These are phyloP conservation scores for Tetrapedia diversipes DNA, from an alignment of 2,888 invertebrate genomes.

Conservation along the genomic window DNA sequence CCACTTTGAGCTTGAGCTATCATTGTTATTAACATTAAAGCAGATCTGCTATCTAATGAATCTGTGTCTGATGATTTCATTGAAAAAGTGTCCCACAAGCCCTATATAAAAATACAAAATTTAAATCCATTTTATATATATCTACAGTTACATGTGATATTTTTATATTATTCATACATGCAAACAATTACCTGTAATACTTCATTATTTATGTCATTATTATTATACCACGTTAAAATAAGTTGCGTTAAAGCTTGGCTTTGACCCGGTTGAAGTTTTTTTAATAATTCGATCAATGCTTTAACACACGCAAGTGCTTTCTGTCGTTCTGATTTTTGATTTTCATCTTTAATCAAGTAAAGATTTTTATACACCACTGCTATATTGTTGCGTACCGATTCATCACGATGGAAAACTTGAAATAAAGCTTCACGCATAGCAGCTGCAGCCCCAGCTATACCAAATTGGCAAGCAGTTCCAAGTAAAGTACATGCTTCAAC, in stretches of 20 bases:
- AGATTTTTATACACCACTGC: slow-evolving; percentile 77
- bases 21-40: slow-evolving; percentile 92
- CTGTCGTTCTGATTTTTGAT: slow-evolving; percentile 71
- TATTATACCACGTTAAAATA: slow-evolving; percentile 74
- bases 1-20: slow-evolving; percentile 86
- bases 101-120: slow-evolving; percentile 82
- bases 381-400: slow-evolving; percentile 78
- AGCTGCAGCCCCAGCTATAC: slow-evolving; percentile 88
- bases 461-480: slow-evolving; percentile 90
- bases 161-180: no score
- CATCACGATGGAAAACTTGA: slow-evolving; percentile 77
- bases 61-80: slow-evolving; percentile 88
- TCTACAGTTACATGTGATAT: not conserved
- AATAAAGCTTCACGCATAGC: slow-evolving; percentile 83
- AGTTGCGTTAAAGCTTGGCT: slow-evolving; percentile 75
- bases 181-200: slow-evolving; percentile 77
- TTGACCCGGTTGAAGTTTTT: slow-evolving; percentile 75
- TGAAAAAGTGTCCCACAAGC: slow-evolving; percentile 93
- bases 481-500: slow-evolving; percentile 95
- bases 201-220: slow-evolving; percentile 71
- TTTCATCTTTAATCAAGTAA: slow-evolving; percentile 68
- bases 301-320: slow-evolving; percentile 71
- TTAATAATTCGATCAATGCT: slow-evolving; percentile 74
- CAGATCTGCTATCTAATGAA: slow-evolving; percentile 88
- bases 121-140: not conserved